Evolutionary conservation across 2,888 invertebrate genomes (phyloP).

Genomic region (Pseudoips prasinana): DNA sequence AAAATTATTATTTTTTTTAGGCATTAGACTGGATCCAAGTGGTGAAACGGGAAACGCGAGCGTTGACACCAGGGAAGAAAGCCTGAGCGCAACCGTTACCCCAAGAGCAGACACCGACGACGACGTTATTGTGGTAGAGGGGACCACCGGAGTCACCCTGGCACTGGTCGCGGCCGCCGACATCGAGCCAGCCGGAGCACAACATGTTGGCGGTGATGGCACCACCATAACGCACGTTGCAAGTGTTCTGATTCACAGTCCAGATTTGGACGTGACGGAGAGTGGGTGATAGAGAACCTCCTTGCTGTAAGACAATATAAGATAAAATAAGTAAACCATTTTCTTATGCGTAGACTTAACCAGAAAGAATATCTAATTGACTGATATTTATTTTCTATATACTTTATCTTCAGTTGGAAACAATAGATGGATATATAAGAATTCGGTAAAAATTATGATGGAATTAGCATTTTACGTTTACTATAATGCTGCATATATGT

Average conservation of each 20-base stretch:
- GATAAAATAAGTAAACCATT: too few species aligned
- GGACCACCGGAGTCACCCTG: slow-evolving; percentile 58
- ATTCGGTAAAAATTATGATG: too few species aligned
- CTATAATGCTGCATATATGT: too few species aligned
- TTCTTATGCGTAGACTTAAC: too few species aligned
- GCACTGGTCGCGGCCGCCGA: slow-evolving; percentile 62
- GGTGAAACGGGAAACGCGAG: slow-evolving; percentile 40
- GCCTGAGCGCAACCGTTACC: slow-evolving; percentile 39
- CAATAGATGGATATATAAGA: too few species aligned
- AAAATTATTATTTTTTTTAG: too few species aligned
- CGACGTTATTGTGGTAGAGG: slow-evolving; percentile 43
- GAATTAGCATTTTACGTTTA: too few species aligned
- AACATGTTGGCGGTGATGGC: slow-evolving; percentile 41
- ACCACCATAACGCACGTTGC: slow-evolving; percentile 33
- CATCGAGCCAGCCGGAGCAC: slow-evolving; percentile 38
- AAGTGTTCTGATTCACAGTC: slow-evolving; percentile 39
- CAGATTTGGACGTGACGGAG: slow-evolving; percentile 48
- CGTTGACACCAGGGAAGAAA: slow-evolving; percentile 47
- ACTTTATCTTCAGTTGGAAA: too few species aligned
- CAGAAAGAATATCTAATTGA: not conserved
- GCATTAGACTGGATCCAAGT: slow-evolving; percentile 44
- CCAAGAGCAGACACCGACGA: slow-evolving; percentile 54
- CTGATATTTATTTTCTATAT: not conserved
- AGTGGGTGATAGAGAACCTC: slow-evolving; percentile 40
- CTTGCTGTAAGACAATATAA: slow-evolving; percentile 27